Evolutionary conservation across 2,888 invertebrate species (phyloP).

Genomic region (Drosophila picticornis): DNA sequence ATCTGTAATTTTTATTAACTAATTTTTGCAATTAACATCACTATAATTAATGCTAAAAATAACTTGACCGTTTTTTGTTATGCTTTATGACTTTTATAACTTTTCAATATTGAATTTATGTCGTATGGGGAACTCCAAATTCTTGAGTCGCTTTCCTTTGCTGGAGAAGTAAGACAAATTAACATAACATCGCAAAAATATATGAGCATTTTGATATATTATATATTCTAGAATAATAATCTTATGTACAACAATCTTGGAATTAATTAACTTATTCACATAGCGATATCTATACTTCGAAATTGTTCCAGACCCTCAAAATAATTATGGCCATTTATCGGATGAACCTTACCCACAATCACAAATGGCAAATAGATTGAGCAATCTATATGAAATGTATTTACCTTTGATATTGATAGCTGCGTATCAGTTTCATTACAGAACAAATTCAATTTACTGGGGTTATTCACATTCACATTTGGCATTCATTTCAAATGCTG

Average conservation of each 20-base stretch:
- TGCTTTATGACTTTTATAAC: background rate
- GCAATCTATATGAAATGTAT: slow-evolving; percentile 10
- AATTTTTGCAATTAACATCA: background rate
- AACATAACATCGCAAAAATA: background rate
- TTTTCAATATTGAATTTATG: background rate
- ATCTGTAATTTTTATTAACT: background rate
- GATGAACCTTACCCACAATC: slow-evolving; percentile 29
- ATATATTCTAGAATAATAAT: background rate
- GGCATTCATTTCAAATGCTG: slow-evolving; percentile 19
- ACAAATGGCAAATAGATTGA: slow-evolving; percentile 35
- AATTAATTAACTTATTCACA: slow-evolving; percentile 11
- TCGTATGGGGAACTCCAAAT: background rate
- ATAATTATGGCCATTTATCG: slow-evolving; percentile 12
- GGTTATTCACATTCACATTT: slow-evolving; percentile 47
- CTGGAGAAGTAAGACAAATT: background rate
- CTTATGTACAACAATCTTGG: background rate
- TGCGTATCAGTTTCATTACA: slow-evolving; percentile 37
- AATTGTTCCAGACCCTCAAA: background rate
- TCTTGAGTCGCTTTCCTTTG: background rate
- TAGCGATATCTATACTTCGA: background rate
- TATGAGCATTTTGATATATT: background rate
- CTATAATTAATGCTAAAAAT: background rate
- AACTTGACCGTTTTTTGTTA: background rate
- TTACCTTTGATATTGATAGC: slow-evolving; percentile 50
- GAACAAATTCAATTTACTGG: slow-evolving; percentile 25